Conservation (phyloP, 2,113 vertebrate species). For the Peromyscus leucopus region DNA sequence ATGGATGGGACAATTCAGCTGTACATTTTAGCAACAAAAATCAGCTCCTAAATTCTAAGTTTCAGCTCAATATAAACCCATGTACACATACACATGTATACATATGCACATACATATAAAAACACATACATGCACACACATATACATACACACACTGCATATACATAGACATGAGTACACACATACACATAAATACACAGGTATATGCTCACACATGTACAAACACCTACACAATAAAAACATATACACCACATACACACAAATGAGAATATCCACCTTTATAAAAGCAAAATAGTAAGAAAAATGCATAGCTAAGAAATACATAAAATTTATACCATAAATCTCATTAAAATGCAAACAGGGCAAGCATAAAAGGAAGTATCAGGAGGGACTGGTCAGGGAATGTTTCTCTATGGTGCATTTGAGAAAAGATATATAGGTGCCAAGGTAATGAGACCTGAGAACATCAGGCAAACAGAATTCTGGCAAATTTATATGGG, state of each 20-base stretch:
- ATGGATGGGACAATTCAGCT: not conserved
- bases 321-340: not conserved
- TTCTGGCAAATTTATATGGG: not conserved
- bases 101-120: not conserved
- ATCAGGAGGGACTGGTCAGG: not conserved
- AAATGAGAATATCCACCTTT: not conserved
- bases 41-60: not conserved
- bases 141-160: not conserved
- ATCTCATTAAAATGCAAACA: not conserved
- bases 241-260: not conserved
- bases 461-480: not conserved
- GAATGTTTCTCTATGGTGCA: not conserved
- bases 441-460: not conserved
- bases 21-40: conserved; percentile 7
- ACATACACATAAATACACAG: too few relatives aligned
- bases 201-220: not conserved
- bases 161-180: not conserved
- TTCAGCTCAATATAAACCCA: not conserved
- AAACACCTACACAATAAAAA: not conserved
- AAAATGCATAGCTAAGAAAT: conserved; percentile 9
- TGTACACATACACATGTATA: not conserved
- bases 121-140: not conserved
- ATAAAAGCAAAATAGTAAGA: not conserved
- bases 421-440: not conserved
- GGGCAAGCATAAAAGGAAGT: not conserved